phyloP scores from a whole-genome alignment of 2,888 invertebrate species.

The Odontocerum albicorne region DNA sequence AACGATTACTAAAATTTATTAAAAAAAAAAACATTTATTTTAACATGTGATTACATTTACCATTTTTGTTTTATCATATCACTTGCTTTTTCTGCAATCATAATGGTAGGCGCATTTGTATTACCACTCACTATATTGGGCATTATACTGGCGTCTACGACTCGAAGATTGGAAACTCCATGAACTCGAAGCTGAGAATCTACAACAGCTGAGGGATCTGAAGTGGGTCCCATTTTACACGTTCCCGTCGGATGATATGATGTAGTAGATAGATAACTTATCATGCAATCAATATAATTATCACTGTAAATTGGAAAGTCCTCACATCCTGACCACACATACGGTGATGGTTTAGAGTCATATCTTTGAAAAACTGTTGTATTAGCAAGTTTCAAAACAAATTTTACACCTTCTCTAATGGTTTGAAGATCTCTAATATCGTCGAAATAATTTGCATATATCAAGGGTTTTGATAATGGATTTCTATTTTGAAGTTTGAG shows the following conservation, averaged over 20 bases:
- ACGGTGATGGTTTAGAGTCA: slow-evolving; percentile 41
- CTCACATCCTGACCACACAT: slow-evolving; percentile 38
- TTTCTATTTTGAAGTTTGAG: slow-evolving; percentile 55
- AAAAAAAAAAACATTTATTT: too few species aligned
- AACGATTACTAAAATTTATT: too few species aligned
- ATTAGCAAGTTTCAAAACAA: slow-evolving; percentile 43
- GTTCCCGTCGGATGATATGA: slow-evolving; percentile 71
- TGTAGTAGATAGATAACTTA: slow-evolving; percentile 65
- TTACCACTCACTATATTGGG: slow-evolving; percentile 75
- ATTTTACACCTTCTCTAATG: slow-evolving; percentile 45
- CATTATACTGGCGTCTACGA: slow-evolving; percentile 79
- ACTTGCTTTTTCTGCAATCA: slow-evolving; percentile 82
- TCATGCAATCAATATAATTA: slow-evolving; percentile 67
- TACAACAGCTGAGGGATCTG: slow-evolving; percentile 66
- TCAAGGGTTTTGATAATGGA: slow-evolving; percentile 57
- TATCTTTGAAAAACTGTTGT: slow-evolving; percentile 47
- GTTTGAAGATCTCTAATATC: slow-evolving; percentile 54
- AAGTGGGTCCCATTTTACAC: slow-evolving; percentile 68
- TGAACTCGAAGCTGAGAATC: slow-evolving; percentile 65
- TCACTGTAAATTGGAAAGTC: slow-evolving; percentile 45
- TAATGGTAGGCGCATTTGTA: slow-evolving; percentile 80
- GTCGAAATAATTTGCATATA: slow-evolving; percentile 60
- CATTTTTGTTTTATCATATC: slow-evolving; percentile 83
- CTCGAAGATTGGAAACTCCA: slow-evolving; percentile 65
- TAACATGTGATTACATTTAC: too few species aligned